Conservation (phyloP, 2,888 invertebrate species). For the Sphaeridia pumilis region DNA sequence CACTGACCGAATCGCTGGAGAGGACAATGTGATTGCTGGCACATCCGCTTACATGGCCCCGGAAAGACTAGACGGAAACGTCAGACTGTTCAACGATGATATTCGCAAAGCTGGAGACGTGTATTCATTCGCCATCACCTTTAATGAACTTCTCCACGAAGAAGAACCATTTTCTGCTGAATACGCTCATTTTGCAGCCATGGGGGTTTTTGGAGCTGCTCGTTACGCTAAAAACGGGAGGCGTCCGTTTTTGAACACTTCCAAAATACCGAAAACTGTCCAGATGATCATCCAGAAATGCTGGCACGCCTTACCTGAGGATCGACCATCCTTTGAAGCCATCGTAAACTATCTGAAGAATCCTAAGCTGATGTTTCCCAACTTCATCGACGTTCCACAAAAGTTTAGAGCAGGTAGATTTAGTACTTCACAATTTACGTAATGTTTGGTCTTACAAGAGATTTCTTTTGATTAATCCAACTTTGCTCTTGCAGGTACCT, state of each 20-base stretch:
- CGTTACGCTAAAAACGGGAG: slow-evolving; percentile 13
- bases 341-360: background rate
- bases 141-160: slow-evolving; percentile 18
- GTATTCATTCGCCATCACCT: slow-evolving; percentile 13
- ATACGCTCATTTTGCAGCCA: slow-evolving; percentile 3
- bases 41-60: slow-evolving; percentile 21
- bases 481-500: too few species aligned
- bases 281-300: slow-evolving; percentile 6
- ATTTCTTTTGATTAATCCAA: too few species aligned
- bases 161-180: slow-evolving; percentile 16
- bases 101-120: slow-evolving; percentile 12
- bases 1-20: background rate
- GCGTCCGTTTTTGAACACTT: slow-evolving; percentile 9
- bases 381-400: too few species aligned
- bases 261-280: background rate
- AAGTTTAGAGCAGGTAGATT: too few species aligned
- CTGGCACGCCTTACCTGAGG: slow-evolving; percentile 3
- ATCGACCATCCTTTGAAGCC: background rate
- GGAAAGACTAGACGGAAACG: slow-evolving; percentile 2
- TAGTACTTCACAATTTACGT: too few species aligned
- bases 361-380: background rate
- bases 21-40: slow-evolving; percentile 11
- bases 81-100: background rate
- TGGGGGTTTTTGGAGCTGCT: slow-evolving; percentile 15
- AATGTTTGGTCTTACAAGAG: too few species aligned